phyloP scores from a whole-genome alignment of 1,140 invertebrate genomes.

The Ostrea edulis region DNA sequence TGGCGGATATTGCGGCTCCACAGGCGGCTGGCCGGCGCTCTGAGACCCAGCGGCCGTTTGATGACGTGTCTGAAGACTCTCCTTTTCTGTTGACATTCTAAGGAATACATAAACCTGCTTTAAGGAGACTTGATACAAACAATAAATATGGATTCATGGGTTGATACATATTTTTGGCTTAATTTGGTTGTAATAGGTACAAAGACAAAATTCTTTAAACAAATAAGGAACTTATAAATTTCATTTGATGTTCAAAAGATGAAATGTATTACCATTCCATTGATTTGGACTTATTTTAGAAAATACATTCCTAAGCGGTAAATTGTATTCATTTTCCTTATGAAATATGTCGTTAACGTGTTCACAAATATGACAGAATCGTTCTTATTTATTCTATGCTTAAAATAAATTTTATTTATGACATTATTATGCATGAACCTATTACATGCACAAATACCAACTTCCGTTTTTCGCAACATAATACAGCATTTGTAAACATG shows the following conservation, averaged over 20 bases:
- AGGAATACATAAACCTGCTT: background rate
- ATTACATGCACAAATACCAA: too few species aligned
- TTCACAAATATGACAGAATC: too few species aligned
- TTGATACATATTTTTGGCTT: background rate
- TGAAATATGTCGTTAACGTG: too few species aligned
- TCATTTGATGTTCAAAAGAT: background rate
- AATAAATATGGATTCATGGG: background rate
- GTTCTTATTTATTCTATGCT: too few species aligned
- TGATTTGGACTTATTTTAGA: too few species aligned
- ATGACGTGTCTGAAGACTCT: background rate
- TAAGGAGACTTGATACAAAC: background rate
- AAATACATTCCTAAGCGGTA: too few species aligned
- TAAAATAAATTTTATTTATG: too few species aligned
- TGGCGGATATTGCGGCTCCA: background rate
- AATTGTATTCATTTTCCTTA: too few species aligned
- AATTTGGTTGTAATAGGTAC: background rate
- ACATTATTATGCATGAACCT: too few species aligned
- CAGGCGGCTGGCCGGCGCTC: background rate
- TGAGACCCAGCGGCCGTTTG: background rate
- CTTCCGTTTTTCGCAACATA: too few species aligned
- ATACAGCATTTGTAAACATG: too few species aligned
- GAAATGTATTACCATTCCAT: too few species aligned
- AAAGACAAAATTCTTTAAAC: background rate
- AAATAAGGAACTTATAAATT: background rate
- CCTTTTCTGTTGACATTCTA: constrained; percentile 15